These are phyloP conservation scores for Helicoverpa assulta DNA, from an alignment of 2,888 invertebrate genomes.

Conservation along the genomic window DNA sequence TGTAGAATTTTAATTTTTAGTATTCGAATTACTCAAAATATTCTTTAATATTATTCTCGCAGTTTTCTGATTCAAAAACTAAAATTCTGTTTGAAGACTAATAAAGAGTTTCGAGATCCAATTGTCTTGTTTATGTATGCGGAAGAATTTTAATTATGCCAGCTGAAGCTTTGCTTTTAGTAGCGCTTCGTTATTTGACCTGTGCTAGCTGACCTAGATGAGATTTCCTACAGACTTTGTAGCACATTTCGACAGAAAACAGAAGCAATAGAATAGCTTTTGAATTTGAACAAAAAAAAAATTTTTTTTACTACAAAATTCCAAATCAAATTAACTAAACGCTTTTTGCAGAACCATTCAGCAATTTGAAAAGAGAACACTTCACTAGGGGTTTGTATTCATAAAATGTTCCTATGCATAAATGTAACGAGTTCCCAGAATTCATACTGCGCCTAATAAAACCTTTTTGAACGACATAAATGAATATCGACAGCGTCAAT, in stretches of 20 bases:
- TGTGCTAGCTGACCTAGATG: conserved; percentile 27
- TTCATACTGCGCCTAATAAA: conserved; percentile 2
- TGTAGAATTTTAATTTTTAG: too few species aligned
- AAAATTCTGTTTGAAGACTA: not conserved
- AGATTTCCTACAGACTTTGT: conserved; percentile 15
- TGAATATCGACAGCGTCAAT: not conserved
- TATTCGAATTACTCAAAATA: not conserved
- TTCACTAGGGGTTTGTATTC: not conserved
- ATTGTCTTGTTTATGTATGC: conserved; percentile 20
- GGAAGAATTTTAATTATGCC: conserved; percentile 45
- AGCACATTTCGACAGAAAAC: not conserved
- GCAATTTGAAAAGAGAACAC: not conserved
- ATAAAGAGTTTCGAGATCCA: conserved; percentile 20
- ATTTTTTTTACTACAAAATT: too few species aligned
- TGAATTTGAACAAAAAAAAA: not conserved
- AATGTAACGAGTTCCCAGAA: not conserved
- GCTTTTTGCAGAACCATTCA: not conserved
- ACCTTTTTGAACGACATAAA: conserved; percentile 6
- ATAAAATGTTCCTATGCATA: conserved; percentile 3
- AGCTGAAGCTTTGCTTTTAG: not conserved
- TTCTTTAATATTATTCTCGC: not conserved
- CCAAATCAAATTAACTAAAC: too few species aligned
- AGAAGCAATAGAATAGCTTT: not conserved
- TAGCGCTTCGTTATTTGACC: conserved; percentile 24
- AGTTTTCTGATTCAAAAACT: not conserved